Percentiles rank a stretch among this genome's conserved stretches.
phyloP scores from a whole-genome alignment of 2,888 invertebrate species.

The Ectropis crepuscularia region DNA sequence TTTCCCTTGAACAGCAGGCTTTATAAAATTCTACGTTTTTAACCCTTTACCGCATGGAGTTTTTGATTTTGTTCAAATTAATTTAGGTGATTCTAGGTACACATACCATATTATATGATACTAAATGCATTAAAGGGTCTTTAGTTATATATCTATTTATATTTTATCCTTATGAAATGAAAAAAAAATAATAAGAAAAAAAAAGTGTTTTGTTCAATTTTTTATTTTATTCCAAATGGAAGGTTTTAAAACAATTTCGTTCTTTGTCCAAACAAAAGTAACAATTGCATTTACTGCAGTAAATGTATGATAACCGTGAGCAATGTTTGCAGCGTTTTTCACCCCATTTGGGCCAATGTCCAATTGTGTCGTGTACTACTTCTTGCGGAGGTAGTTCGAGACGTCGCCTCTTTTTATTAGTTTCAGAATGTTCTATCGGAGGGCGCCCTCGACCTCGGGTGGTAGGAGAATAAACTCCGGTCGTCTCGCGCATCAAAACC shows the following conservation, averaged over 20 bases:
- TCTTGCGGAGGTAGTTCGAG: not conserved
- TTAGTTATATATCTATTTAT: not conserved
- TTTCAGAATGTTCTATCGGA: not conserved
- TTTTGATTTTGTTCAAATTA: too few species aligned
- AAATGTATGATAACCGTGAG: not conserved
- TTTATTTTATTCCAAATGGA: not conserved
- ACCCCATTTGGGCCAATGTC: not conserved
- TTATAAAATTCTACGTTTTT: too few species aligned
- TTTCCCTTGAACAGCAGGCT: too few species aligned
- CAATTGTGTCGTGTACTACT: not conserved
- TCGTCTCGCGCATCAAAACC: conserved; percentile 28
- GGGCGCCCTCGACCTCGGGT: conserved; percentile 39
- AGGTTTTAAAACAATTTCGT: conserved; percentile 16
- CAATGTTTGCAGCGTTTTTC: not conserved
- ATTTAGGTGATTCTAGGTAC: too few species aligned
- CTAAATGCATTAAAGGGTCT: too few species aligned
- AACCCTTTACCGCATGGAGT: too few species aligned
- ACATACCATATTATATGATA: too few species aligned
- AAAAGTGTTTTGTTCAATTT: not conserved
- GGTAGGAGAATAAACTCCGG: conserved; percentile 33
- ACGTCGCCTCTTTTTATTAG: conserved; percentile 1
- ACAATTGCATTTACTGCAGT: not conserved
- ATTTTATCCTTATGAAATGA: not conserved
- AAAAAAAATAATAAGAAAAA: not conserved
- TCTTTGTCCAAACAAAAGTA: conserved; percentile 20